These are phyloP conservation scores for Rhadina sibilatrix DNA, from an alignment of 2,113 vertebrate species.

Conservation along the genomic window DNA sequence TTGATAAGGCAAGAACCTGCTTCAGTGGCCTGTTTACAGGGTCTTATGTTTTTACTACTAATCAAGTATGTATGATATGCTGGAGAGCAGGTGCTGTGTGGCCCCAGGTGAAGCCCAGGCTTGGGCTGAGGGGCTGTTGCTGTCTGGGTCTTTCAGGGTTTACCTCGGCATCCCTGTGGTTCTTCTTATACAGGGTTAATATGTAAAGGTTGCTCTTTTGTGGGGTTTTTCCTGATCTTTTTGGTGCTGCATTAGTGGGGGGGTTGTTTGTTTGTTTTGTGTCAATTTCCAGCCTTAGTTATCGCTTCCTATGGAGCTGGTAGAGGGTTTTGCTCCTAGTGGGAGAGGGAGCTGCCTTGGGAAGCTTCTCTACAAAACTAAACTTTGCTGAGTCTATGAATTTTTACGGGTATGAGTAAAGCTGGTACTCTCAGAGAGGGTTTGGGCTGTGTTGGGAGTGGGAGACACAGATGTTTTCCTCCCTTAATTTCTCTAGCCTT, in stretches of 20 bases:
- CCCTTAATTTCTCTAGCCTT: not conserved
- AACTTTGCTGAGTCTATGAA: not conserved
- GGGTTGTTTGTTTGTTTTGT: not conserved
- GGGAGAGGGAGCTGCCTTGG: not conserved
- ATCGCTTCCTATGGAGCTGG: not conserved
- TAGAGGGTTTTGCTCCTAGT: not conserved
- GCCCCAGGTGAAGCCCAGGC: not conserved
- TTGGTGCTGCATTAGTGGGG: not conserved
- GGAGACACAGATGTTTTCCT: not conserved
- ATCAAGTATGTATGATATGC: no score
- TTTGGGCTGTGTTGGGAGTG: not conserved
- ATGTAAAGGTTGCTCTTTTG: not conserved
- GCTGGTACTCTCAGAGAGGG: no score
- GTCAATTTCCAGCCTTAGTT: not conserved
- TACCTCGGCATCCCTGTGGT: not conserved
- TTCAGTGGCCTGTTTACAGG: not conserved
- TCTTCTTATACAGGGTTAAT: no score
- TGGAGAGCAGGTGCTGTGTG: not conserved
- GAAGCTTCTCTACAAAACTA: not conserved
- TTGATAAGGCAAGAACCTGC: not conserved
- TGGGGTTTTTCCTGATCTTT: not conserved
- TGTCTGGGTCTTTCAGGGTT: not conserved
- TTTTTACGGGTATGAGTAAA: no score
- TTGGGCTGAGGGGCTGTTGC: not conserved
- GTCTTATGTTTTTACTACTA: not conserved